Conservation (phyloP, 2,888 invertebrate genomes). For the Netelia inedita region DNA sequence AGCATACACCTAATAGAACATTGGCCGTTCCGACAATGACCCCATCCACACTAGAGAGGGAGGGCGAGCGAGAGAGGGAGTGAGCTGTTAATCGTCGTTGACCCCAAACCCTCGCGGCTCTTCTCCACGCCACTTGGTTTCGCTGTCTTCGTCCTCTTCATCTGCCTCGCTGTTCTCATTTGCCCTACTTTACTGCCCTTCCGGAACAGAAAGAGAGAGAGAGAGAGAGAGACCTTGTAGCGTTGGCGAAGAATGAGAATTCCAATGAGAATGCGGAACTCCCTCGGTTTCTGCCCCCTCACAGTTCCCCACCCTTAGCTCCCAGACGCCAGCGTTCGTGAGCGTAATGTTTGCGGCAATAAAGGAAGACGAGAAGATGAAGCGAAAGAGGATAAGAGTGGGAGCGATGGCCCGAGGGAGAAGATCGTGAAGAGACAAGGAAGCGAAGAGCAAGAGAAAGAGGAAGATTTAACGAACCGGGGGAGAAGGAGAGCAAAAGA, state of each 20-base stretch:
- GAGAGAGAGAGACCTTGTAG: too few species aligned
- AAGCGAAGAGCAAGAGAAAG: too few species aligned
- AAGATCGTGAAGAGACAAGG: neutral
- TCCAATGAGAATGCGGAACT: constrained; percentile 56
- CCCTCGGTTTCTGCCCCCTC: neutral
- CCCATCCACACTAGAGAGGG: constrained; percentile 16
- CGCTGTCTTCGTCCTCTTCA: constrained; percentile 33
- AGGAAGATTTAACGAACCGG: neutral
- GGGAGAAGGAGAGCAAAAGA: constrained; percentile 63
- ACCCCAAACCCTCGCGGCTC: constrained; percentile 52
- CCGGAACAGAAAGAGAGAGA: constrained; percentile 15
- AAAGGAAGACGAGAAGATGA: constrained; percentile 66
- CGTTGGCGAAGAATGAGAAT: constrained; percentile 45
- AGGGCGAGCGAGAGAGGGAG: neutral
- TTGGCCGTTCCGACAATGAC: constrained; percentile 22
- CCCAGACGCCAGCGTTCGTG: constrained; percentile 30
- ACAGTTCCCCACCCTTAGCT: constrained; percentile 9
- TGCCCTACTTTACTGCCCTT: constrained; percentile 40
- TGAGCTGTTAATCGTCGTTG: constrained; percentile 63
- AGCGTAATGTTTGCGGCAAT: constrained; percentile 64
- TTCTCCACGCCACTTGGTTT: constrained; percentile 47
- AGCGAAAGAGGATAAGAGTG: constrained; percentile 7
- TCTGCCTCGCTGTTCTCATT: constrained; percentile 18
- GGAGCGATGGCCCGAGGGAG: constrained; percentile 2
- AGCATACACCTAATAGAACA: constrained; percentile 20